Evolutionary conservation across 2,113 vertebrate genomes (phyloP).

Genomic region (Ibidorhyncha struthersii): DNA sequence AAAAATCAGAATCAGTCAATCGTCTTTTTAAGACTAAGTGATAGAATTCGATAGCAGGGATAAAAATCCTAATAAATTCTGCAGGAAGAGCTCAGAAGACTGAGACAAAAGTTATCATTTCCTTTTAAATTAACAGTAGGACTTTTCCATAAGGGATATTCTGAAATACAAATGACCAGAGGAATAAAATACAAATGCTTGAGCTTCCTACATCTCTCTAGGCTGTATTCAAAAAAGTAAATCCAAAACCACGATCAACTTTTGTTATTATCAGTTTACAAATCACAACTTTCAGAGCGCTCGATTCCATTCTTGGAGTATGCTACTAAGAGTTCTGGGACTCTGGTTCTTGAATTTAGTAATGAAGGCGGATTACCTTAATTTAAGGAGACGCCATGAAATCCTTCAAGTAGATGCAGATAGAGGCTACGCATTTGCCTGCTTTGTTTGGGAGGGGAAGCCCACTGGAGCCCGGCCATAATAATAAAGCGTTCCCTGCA

Average conservation of each 20-base stretch:
- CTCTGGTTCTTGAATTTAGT: constrained; percentile 11
- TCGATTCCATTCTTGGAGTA: not conserved
- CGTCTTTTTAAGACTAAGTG: not conserved
- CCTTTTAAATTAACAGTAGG: not conserved
- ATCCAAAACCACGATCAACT: not conserved
- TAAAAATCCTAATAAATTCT: constrained; percentile 20
- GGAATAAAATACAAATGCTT: not conserved
- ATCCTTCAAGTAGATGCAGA: constrained; percentile 11
- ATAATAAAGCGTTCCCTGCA: not conserved
- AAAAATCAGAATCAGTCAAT: constrained; percentile 16
- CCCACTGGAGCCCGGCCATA: not conserved
- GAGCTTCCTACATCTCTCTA: not conserved
- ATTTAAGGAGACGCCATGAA: constrained; percentile 64
- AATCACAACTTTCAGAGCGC: not conserved
- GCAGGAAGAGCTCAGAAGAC: not conserved
- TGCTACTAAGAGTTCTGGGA: not conserved
- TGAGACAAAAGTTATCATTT: not conserved
- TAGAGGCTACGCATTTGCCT: not conserved
- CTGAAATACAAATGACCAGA: not conserved
- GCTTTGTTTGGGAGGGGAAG: constrained; percentile 34
- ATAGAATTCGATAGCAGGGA: not conserved
- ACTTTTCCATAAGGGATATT: not conserved
- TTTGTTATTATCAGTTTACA: not conserved
- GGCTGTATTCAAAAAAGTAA: not conserved
- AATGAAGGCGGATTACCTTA: constrained; percentile 58